Base-by-base conservation (phyloP, 2,888 invertebrate species). In the Drosophila mulleri region DNA sequence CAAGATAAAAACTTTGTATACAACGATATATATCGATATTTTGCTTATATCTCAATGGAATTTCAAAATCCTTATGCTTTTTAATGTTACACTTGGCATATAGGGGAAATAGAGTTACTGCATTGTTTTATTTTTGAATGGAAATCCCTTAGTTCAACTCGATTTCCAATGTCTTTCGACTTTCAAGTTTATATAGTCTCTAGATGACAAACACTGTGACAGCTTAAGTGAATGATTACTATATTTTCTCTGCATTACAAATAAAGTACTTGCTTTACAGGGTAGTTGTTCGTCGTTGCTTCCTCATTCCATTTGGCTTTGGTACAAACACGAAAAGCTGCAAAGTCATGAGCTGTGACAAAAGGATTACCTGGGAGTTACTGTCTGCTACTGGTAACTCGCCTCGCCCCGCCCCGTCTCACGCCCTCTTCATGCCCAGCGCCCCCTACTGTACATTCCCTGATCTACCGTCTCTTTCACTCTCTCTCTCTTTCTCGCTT, bases 321-420 rank as follows among this genome's bases (percentile, higher is more conserved):
- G 16, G 29, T 26, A 11, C 47, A 26, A 16, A 29, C 18, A 37
- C 1, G 37, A 14, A 75, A 88, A 81, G 73, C 75, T 78, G 86
- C 62, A 72, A 67, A 89, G 88, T 89, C 90, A 83, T 78, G 83
- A 76, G 67, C 77, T 83, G 90, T 90, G 90, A 81, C 86, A 89
- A 86, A 88, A 76, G 86, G 86, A 88, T 86, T 86, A 89, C 90
- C 72, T 62, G 63, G 65, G 77, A 83, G 88, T 85, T 83, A 80
- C 59, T 69, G 71, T 68, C 59, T 80, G 80, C 41, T 41, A 41
- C 35, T 39, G 26, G 39, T 12, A 26, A n/a, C 39, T 39, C 26
- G 7, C 39, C 26, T 14, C 37, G 6, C 9, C 9, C n/a, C 16
- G 7, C 29, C n/a, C 42, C 26, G 3, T n/a, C n/a, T n/a, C n/a